These are phyloP conservation scores for Podarcis muralis DNA, from an alignment of 2,113 vertebrate species.

Conservation along the genomic window DNA sequence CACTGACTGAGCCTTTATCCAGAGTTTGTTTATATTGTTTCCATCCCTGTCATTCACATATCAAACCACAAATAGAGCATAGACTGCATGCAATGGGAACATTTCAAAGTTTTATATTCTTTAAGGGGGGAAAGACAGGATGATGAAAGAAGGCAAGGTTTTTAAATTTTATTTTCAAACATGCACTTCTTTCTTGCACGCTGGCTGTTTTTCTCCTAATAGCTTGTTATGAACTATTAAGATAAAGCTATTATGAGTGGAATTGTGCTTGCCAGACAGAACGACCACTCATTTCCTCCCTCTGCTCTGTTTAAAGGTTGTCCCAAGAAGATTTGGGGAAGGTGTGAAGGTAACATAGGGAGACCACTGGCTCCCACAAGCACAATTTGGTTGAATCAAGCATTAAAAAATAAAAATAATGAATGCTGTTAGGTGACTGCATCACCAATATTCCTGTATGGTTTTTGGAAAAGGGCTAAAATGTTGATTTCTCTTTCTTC, in stretches of 20 bases:
- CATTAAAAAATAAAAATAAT: too few species aligned
- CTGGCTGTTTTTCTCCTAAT: background rate
- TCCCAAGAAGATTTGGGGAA: too few species aligned
- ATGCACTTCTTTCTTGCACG: background rate
- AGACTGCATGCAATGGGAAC: background rate
- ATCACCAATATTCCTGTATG: background rate
- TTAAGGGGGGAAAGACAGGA: background rate
- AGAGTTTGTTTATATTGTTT: background rate
- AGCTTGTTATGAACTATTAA: background rate
- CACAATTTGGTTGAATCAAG: too few species aligned
- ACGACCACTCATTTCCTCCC: too few species aligned
- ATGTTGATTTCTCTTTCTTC: background rate
- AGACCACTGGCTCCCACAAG: too few species aligned
- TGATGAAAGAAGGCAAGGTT: background rate
- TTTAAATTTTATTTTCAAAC: background rate
- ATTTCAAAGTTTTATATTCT: background rate
- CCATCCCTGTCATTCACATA: constrained; percentile 17
- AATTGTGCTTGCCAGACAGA: too few species aligned
- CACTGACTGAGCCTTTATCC: background rate
- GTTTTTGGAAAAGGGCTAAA: too few species aligned
- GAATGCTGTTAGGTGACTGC: background rate
- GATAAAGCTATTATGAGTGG: background rate
- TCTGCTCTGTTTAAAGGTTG: too few species aligned
- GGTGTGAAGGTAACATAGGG: too few species aligned
- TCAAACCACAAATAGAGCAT: constrained; percentile 20